A percentile compares a stretch with the other conserved stretches of the same genome.
phyloP scores from a whole-genome alignment of 2,797 vertebrate species.

The Rhinichthys osculus region DNA sequence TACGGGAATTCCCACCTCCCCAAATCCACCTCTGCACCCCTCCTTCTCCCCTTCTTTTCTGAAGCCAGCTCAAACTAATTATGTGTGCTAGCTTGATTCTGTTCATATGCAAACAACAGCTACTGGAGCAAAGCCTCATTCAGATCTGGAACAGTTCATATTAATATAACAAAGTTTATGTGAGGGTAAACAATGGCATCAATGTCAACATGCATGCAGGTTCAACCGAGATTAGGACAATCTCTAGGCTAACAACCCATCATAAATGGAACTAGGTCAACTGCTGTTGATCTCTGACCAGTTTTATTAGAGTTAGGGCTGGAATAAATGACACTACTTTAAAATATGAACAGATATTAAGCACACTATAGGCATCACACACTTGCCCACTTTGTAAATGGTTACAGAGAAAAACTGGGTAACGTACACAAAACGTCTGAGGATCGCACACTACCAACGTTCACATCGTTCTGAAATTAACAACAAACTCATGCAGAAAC shows the following conservation, averaged over 20 bases:
- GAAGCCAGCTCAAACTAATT: constrained; percentile 22
- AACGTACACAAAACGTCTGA: background rate
- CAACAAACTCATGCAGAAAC: background rate
- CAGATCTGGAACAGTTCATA: background rate
- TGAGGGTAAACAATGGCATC: constrained; percentile 4
- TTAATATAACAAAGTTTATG: background rate
- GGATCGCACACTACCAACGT: background rate
- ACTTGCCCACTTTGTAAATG: background rate
- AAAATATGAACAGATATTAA: background rate
- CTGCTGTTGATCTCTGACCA: background rate
- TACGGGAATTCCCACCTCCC: constrained; percentile 60
- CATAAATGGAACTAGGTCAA: constrained; percentile 15
- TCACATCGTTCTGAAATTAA: background rate
- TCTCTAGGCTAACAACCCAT: background rate
- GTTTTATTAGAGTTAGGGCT: background rate
- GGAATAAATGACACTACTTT: background rate
- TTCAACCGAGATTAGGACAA: background rate
- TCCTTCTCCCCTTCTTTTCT: constrained; percentile 36
- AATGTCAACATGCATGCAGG: background rate
- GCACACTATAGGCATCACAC: background rate
- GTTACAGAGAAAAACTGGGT: background rate
- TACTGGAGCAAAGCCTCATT: constrained; percentile 44
- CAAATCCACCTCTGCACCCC: constrained; percentile 36
- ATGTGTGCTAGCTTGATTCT: constrained; percentile 21
- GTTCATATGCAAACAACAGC: constrained; percentile 40